Percentiles rank a stretch among this genome's conserved stretches.
Conservation (phyloP, 1,140 invertebrate species). For the Ceratina australensis region DNA sequence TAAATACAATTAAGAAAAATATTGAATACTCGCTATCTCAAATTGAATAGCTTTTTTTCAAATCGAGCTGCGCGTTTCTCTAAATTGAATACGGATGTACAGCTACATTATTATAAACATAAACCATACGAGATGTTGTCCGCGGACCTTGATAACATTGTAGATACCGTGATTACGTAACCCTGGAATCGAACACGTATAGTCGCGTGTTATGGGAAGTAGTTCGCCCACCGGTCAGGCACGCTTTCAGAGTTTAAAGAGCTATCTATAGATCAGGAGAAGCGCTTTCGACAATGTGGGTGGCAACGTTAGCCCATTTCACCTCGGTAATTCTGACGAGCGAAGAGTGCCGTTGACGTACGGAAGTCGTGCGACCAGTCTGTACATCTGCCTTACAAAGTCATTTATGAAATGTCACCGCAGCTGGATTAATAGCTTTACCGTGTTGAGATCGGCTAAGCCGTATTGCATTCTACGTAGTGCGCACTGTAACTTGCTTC, state of each 20-base stretch:
- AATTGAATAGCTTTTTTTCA: too few relatives aligned
- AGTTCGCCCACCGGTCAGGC: constrained; percentile 72
- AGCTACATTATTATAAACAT: too few relatives aligned
- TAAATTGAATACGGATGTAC: too few relatives aligned
- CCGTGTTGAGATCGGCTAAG: neutral
- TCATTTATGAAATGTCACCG: constrained; percentile 29
- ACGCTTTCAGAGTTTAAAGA: constrained; percentile 65
- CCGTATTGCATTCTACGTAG: neutral
- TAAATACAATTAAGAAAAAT: too few relatives aligned
- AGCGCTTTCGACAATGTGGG: constrained; percentile 69
- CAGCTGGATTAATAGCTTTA: neutral
- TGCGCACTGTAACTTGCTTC: neutral
- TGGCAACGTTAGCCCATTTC: constrained; percentile 64
- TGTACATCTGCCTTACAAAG: constrained; percentile 33
- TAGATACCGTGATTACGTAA: constrained; percentile 43
- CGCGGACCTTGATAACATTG: too few relatives aligned
- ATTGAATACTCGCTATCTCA: too few relatives aligned
- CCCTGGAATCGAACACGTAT: constrained; percentile 33
- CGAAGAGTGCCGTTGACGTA: constrained; percentile 45
- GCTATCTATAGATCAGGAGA: constrained; percentile 67
- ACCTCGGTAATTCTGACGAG: constrained; percentile 34
- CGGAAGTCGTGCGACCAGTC: constrained; percentile 59
- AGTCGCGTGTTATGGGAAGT: constrained; percentile 70
- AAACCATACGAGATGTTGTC: neutral
- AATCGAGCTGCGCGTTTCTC: too few relatives aligned